Base-by-base conservation (phyloP, 2,113 vertebrate species). In the Labrus mixtus region DNA sequence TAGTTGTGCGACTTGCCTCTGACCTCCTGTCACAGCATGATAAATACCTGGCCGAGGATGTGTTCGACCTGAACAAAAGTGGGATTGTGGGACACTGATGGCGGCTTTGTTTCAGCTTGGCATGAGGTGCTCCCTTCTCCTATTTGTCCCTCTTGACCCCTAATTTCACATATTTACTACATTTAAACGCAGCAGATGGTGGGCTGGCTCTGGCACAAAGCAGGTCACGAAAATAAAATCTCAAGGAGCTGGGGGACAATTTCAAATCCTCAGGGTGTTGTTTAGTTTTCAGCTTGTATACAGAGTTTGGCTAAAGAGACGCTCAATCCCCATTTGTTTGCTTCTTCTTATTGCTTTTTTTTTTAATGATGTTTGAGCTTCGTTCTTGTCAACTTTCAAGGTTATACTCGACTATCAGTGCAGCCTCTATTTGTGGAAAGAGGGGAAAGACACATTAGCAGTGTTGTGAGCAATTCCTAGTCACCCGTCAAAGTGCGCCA, bases 111-210 rank as follows among this genome's bases (percentile, higher is more conserved):
- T 76, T 79, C 79, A 51, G 68, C 51, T 93, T 87, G 89, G 84
- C 45, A 86, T 82, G 82, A 95, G 93, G 92, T 60, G 88, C 91
- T 90, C 64, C 71, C 91, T 91, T 91, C 56, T 84, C 90, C 92
- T 90, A 84, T 92, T 95, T 95, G 93, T 95, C 95, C 81, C 0
- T 8, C 22, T 62, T 93, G 93, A 90, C 94, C 95, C 71, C 65
- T 88, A 81, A 92, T 93, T 92, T 63, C 67, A 86, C 80, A 89
- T 76, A 2, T 93, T 95, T 94, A 93, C 90, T 90, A 88, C 83
- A 89, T 94, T 94, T 94, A 95, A 94, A 93, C 88, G 91, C 83
- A 89, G 87, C 95, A 97, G 95, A 96, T 87, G 84, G 83, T 5
- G 2, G 37, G 69, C 60, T 36, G 53, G 68, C 68, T 65, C 61